Percentiles rank a stretch among this genome's conserved stretches.
Evolutionary conservation across 2,113 vertebrate genomes (phyloP).

Genomic region (Menura novaehollandiae): DNA sequence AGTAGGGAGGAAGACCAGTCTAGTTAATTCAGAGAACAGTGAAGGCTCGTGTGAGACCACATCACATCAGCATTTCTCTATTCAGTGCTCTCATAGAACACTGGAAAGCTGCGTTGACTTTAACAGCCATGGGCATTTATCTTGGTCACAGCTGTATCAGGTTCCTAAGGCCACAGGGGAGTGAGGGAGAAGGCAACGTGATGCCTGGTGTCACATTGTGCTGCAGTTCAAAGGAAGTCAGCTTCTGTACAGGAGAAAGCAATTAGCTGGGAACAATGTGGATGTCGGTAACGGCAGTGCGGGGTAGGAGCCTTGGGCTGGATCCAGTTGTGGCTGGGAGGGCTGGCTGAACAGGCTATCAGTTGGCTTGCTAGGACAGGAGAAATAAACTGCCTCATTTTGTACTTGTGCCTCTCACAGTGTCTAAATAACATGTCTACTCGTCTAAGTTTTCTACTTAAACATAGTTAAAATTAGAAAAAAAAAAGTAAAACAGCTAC

Average conservation of each 20-base stretch:
- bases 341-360: neutral
- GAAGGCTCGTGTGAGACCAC: neutral
- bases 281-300: neutral
- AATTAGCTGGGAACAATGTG: neutral
- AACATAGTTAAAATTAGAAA: neutral
- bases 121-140: neutral
- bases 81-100: neutral
- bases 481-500: neutral
- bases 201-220: constrained; percentile 26
- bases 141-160: neutral
- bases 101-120: neutral
- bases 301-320: neutral
- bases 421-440: neutral
- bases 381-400: neutral
- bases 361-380: neutral
- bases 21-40: neutral
- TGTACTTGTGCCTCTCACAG: neutral
- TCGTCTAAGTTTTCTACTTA: neutral
- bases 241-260: neutral
- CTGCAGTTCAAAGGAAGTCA: neutral
- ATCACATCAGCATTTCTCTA: neutral
- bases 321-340: neutral
- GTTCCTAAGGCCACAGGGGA: neutral
- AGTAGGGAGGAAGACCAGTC: neutral
- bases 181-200: neutral